Evolutionary conservation across 2,797 vertebrate species (phyloP).

Genomic region (Natrix natrix): DNA sequence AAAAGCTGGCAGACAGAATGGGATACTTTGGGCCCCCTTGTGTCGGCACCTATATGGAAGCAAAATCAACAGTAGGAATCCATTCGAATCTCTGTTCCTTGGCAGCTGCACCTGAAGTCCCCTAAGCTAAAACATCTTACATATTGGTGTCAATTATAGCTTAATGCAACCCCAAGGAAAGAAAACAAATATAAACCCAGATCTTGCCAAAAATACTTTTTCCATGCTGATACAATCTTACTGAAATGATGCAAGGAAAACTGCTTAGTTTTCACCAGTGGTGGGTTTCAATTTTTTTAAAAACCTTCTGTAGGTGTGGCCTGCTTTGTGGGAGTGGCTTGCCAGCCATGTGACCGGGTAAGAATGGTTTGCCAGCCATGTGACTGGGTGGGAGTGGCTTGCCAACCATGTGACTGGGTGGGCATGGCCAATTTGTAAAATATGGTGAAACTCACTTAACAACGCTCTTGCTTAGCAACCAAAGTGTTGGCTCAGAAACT

Average conservation of each 20-base stretch:
- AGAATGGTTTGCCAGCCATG: no score
- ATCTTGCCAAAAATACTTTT: neutral
- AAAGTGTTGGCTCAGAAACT: no score
- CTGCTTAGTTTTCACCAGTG: neutral
- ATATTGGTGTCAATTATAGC: neutral
- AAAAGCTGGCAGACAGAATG: slow-evolving; percentile 82
- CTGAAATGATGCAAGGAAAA: neutral
- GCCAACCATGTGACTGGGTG: no score
- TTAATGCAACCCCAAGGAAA: neutral
- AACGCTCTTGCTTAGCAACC: no score
- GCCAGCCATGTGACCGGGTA: no score
- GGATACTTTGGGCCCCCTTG: slow-evolving; percentile 87
- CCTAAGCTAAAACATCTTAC: neutral
- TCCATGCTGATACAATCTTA: neutral
- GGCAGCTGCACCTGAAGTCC: accelerated
- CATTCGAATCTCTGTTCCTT: neutral
- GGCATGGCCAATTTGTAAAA: no score
- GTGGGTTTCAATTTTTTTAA: no score
- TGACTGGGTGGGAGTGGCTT: no score
- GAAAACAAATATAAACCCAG: neutral
- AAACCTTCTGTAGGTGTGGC: no score
- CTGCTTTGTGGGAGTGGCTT: no score
- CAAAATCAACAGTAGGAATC: slow-evolving; percentile 63
- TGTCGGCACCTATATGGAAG: slow-evolving; percentile 82
- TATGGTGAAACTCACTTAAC: no score